phyloP scores from a whole-genome alignment of 2,797 vertebrate genomes.

The Bothrops alternatus region DNA sequence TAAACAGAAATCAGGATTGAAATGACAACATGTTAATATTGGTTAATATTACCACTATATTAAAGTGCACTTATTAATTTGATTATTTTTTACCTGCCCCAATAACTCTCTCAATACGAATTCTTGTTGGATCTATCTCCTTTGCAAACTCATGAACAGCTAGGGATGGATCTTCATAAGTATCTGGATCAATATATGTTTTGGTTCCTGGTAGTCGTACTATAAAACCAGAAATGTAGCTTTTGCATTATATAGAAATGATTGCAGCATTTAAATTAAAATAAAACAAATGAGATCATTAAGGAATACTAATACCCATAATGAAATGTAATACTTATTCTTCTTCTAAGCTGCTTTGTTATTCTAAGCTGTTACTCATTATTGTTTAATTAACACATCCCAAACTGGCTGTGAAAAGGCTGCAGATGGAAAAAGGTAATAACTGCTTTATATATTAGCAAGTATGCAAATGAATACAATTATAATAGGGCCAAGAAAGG shows the following conservation, averaged over 20 bases:
- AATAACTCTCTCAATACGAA: conserved; percentile 96
- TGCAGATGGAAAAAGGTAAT: background rate
- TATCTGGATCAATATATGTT: conserved; percentile 96
- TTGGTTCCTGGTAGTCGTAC: conserved; percentile 91
- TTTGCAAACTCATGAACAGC: conserved; percentile 96
- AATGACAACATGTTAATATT: background rate
- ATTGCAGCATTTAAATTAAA: background rate
- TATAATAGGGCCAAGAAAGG: background rate
- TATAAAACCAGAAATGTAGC: conserved; percentile 61
- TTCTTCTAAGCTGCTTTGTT: background rate
- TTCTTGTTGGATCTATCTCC: conserved; percentile 95
- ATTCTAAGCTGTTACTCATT: background rate
- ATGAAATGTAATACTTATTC: background rate
- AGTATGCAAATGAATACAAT: background rate
- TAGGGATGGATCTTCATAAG: conserved; percentile 92
- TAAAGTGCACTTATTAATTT: background rate
- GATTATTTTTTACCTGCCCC: conserved; percentile 83
- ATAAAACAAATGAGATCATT: background rate
- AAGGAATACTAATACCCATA: background rate
- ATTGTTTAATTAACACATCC: background rate
- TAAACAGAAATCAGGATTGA: background rate
- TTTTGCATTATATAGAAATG: conserved; percentile 34
- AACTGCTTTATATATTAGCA: background rate
- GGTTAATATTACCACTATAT: background rate
- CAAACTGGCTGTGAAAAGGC: background rate